These are phyloP conservation scores for Chloromyia formosa DNA, from an alignment of 2,888 invertebrate species.

Conservation along the genomic window DNA sequence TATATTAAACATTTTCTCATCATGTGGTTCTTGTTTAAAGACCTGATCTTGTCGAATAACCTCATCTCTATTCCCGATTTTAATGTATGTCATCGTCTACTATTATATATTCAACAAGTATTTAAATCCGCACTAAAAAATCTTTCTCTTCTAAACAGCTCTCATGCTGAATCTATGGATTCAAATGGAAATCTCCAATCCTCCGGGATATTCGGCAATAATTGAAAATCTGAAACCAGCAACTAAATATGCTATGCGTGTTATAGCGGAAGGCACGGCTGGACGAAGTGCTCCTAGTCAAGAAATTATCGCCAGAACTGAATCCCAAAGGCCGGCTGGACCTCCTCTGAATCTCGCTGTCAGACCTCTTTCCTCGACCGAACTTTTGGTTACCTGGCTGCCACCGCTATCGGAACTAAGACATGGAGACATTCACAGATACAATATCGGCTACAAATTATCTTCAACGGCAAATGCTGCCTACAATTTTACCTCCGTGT, in stretches of 20 bases:
- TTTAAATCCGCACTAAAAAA: not conserved
- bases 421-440: constrained; percentile 80
- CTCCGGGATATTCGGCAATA: constrained; percentile 71
- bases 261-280: constrained; percentile 78
- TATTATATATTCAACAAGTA: no score
- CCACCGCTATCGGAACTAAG: constrained; percentile 75
- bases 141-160: constrained; percentile 51
- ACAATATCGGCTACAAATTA: constrained; percentile 70
- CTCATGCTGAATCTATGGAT: constrained; percentile 69
- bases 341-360: constrained; percentile 74
- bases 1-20: no score
- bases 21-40: no score
- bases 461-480: constrained; percentile 65
- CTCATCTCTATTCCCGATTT: no score
- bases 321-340: constrained; percentile 76
- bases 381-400: constrained; percentile 77
- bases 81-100: no score
- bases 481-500: constrained; percentile 75
- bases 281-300: constrained; percentile 75
- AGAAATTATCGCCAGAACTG: constrained; percentile 72
- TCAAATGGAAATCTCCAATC: constrained; percentile 72
- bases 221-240: constrained; percentile 77
- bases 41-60: no score
- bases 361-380: constrained; percentile 76
- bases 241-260: constrained; percentile 74